Evolutionary conservation across 2,797 vertebrate species (phyloP).

Genomic region (Phalanger gymnotis): DNA sequence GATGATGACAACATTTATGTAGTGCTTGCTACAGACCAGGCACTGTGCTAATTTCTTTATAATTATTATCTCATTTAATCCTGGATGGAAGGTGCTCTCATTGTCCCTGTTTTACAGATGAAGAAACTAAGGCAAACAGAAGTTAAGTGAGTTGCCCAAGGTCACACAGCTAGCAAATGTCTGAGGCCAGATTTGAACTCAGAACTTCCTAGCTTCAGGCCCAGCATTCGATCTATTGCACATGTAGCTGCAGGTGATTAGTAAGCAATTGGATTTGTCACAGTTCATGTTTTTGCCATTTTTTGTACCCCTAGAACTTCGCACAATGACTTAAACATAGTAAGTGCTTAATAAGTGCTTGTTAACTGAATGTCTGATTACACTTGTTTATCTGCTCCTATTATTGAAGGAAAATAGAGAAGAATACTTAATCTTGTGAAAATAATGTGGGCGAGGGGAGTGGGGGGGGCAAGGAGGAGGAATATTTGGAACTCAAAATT

Average conservation of each 20-base stretch:
- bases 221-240: not conserved
- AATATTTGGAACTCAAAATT: not conserved
- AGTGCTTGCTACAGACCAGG: not conserved
- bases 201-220: not conserved
- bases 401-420: slow-evolving; percentile 38
- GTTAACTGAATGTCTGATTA: not conserved
- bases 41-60: not conserved
- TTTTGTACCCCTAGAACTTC: not conserved
- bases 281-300: not conserved
- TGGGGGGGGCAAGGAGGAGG: not conserved
- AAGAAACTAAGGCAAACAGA: not conserved
- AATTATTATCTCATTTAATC: not conserved
- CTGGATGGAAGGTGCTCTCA: not conserved
- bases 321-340: not conserved
- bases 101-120: not conserved
- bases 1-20: not conserved
- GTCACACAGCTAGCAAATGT: not conserved
- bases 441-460: not conserved
- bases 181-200: not conserved
- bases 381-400: slow-evolving; percentile 28
- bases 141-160: not conserved
- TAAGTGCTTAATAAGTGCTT: not conserved
- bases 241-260: not conserved
- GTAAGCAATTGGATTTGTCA: not conserved
- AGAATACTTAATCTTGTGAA: not conserved